These are phyloP conservation scores for Gnatocerus cornutus DNA, from an alignment of 2,888 invertebrate species.

Conservation along the genomic window DNA sequence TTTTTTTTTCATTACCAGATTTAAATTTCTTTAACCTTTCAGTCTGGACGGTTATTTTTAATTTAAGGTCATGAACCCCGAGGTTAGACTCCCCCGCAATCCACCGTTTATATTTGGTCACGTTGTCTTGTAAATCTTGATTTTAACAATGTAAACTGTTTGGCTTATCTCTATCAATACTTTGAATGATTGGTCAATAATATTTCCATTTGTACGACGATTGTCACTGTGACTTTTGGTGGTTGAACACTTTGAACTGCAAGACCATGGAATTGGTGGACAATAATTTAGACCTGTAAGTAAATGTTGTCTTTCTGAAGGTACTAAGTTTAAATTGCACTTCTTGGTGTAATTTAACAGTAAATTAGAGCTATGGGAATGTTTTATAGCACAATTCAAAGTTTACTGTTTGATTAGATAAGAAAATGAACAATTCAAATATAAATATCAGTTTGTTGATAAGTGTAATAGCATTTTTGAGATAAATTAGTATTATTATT, in stretches of 20 bases:
- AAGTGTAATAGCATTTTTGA: too few species aligned
- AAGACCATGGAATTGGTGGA: conserved; percentile 1
- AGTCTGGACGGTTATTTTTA: conserved; percentile 25
- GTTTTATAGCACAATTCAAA: too few species aligned
- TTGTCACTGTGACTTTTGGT: conserved; percentile 11
- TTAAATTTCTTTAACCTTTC: too few species aligned
- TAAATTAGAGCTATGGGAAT: too few species aligned
- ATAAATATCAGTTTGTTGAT: too few species aligned
- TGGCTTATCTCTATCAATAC: not conserved
- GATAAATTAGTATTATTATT: too few species aligned
- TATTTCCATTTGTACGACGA: not conserved
- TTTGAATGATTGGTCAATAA: conserved; percentile 7
- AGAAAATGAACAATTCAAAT: too few species aligned
- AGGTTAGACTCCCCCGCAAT: conserved; percentile 23
- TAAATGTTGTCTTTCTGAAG: not conserved
- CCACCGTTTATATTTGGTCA: conserved; percentile 32
- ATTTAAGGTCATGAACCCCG: conserved; percentile 33
- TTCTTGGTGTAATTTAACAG: too few species aligned
- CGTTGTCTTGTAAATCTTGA: not conserved
- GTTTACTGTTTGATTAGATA: too few species aligned
- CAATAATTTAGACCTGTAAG: not conserved
- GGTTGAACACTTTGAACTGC: not conserved
- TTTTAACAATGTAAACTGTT: not conserved
- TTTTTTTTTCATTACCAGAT: not conserved
- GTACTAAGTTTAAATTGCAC: too few species aligned